phyloP scores from a whole-genome alignment of 2,888 invertebrate species.

The Epirrhoe tristata region DNA sequence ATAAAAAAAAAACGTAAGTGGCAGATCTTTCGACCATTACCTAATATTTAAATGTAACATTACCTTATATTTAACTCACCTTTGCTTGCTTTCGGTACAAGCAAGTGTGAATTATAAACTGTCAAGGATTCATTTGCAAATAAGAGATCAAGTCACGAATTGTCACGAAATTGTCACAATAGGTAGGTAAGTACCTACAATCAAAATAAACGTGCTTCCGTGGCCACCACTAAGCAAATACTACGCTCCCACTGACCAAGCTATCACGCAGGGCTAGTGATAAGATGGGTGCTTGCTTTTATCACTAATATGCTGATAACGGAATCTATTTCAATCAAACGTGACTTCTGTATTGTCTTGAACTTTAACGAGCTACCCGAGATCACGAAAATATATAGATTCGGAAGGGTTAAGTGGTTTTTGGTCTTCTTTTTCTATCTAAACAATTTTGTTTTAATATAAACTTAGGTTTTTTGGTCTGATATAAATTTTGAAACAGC shows the following conservation, averaged over 20 bases:
- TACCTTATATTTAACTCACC: neutral
- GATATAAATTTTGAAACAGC: too few species aligned
- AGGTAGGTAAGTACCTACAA: constrained; percentile 9
- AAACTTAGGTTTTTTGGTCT: too few species aligned
- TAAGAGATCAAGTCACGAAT: constrained; percentile 26
- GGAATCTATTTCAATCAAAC: constrained; percentile 27
- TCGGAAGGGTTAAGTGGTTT: too few species aligned
- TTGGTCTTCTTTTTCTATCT: too few species aligned
- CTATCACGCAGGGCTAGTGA: constrained; percentile 26
- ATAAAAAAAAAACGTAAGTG: neutral
- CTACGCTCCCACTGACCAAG: constrained; percentile 23
- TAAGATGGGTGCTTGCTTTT: constrained; percentile 12
- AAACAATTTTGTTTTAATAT: too few species aligned
- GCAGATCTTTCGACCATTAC: too few species aligned
- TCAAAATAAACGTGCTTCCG: constrained; percentile 21
- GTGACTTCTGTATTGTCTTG: constrained; percentile 17
- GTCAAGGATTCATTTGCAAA: constrained; percentile 20
- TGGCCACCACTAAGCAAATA: constrained; percentile 25
- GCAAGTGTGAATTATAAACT: neutral
- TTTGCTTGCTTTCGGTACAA: neutral
- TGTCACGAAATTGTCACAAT: constrained; percentile 15
- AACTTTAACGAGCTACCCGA: neutral
- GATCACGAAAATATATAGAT: neutral
- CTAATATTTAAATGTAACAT: too few species aligned
- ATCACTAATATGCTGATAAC: constrained; percentile 28